phyloP scores from a whole-genome alignment of 2,888 invertebrate genomes.

The Nymphalis urticae region DNA sequence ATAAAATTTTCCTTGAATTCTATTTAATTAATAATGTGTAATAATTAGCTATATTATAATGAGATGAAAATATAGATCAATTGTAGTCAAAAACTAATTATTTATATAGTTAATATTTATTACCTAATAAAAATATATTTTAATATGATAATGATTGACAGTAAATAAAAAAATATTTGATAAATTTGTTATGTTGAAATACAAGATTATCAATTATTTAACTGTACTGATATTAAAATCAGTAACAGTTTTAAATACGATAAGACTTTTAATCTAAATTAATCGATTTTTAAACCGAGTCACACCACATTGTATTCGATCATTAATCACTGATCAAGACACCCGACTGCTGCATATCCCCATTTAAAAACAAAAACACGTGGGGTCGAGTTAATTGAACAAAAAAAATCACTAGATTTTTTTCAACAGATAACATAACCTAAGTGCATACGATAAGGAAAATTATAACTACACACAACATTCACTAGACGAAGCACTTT shows the following conservation, averaged over 20 bases:
- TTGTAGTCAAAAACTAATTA: neutral
- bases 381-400: neutral
- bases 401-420: slow-evolving; percentile 15
- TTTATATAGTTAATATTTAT: neutral
- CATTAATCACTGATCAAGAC: slow-evolving; percentile 1
- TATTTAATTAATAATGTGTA: too few relatives aligned
- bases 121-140: neutral
- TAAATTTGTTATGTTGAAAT: neutral
- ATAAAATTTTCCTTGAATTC: too few relatives aligned
- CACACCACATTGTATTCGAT: slow-evolving; percentile 4
- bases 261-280: neutral
- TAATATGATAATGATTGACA: too few relatives aligned
- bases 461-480: slow-evolving; percentile 48
- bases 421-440: slow-evolving; percentile 25
- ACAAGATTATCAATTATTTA: neutral
- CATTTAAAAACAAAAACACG: slow-evolving; percentile 14
- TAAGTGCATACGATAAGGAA: slow-evolving; percentile 20
- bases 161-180: neutral
- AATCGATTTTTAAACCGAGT: neutral
- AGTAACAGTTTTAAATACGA: neutral
- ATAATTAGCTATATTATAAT: too few relatives aligned
- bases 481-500: slow-evolving; percentile 28
- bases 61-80: neutral
- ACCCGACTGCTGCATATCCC: neutral
- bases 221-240: neutral